These are phyloP conservation scores for Actias luna DNA, from an alignment of 2,888 invertebrate species.

Conservation along the genomic window DNA sequence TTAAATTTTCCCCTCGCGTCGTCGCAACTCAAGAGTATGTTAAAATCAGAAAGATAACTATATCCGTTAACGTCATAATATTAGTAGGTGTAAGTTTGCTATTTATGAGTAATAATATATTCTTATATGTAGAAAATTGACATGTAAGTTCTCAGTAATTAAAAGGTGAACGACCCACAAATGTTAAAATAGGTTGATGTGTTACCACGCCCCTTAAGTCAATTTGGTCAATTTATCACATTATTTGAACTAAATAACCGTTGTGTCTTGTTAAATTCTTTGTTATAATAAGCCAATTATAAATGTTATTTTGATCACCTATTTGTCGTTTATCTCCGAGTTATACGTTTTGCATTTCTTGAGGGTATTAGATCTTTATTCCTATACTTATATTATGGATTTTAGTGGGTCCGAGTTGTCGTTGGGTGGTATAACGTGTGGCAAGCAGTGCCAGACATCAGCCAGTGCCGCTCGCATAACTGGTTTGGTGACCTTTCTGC, in stretches of 20 bases:
- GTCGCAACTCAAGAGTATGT: neutral
- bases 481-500: constrained; percentile 74
- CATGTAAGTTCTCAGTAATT: constrained; percentile 22
- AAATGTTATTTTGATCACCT: neutral
- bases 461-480: constrained; percentile 64
- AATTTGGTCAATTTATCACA: constrained; percentile 32
- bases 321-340: neutral
- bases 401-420: constrained; percentile 21
- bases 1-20: neutral
- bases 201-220: constrained; percentile 27
- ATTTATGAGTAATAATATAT: constrained; percentile 13
- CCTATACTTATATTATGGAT: neutral
- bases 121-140: constrained; percentile 11
- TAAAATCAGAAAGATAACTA: neutral
- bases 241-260: neutral
- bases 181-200: constrained; percentile 36
- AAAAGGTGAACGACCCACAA: constrained; percentile 40
- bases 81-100: neutral
- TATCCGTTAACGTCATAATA: neutral
- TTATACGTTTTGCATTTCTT: neutral
- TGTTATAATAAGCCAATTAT: neutral
- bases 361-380: neutral
- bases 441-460: constrained; percentile 44
- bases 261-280: neutral
- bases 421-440: constrained; percentile 30